Base-by-base conservation (phyloP, 2,888 invertebrate genomes). In the Rotaria magnacalcarata region DNA sequence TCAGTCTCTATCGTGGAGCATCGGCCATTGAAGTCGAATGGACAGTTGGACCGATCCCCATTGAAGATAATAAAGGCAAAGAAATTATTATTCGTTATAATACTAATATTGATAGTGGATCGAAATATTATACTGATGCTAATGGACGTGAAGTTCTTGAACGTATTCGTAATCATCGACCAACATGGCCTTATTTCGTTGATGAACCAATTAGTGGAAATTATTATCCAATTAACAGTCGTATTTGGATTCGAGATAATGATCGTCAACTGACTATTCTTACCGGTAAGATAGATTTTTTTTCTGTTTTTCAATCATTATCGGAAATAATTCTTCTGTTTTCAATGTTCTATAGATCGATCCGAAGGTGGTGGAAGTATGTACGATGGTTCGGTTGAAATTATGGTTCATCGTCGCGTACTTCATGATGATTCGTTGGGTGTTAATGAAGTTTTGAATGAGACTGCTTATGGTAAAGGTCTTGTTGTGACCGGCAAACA, bases 361-460 rank as follows among this genome's bases (percentile, higher is more conserved):
- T 89, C 90, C 24, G 90, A 90, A 87, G 91, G 91, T 24, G 91
- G 90, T 0, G 88, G 88, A 85, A 90, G 90, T 87, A 87, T 91
- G 24, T 60, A 88, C 47, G 89, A 90, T 88, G 91, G 91, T 43
- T 85, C 88, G 24, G 52, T 92, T 34, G 98, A 47, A 47, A 47
- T 47, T 47, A 47, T 47, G 47, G 47, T 47, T 47, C 47, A 47
- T 47, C 47, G 47, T 86, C 93, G 96, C 80, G 91, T 95, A 41
- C 89, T 96, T 1, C 93, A 93, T 86, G 98, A 99, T 89, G 98
- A 99, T 90, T 94, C 94, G 0, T 96, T 96, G 89, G 98, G 98
- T 0, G 97, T 98, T 0, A 95, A 93, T 0, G 97, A 98, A 91
- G 94, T 96, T 0, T 91, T 98, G 0, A 95, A 96, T 89, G 98